Percentiles rank a stretch among this genome's conserved stretches.
Conservation (phyloP, 2,797 vertebrate species). For the Hafferia zeledoni region DNA sequence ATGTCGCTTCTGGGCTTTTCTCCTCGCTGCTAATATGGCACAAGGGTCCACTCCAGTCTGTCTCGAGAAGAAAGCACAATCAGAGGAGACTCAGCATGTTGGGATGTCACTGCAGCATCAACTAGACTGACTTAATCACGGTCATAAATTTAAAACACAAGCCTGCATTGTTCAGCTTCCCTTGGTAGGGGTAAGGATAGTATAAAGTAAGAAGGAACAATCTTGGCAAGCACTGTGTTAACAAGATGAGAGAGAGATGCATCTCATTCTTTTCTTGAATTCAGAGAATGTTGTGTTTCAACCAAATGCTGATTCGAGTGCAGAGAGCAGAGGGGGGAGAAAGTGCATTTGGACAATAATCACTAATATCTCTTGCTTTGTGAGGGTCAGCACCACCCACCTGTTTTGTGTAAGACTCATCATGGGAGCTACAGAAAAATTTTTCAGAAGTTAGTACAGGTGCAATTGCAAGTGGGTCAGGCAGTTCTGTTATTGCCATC, state of each 20-base stretch:
- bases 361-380: not conserved
- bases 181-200: not conserved
- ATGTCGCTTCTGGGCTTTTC: conserved; percentile 77
- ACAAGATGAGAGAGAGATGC: not conserved
- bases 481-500: not conserved
- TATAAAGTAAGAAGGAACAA: conserved; percentile 5
- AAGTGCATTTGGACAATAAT: not conserved
- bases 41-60: conserved; percentile 90
- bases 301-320: not conserved
- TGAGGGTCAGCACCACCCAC: conserved; percentile 31
- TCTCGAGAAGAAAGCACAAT: not conserved
- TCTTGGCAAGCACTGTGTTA: conserved; percentile 25
- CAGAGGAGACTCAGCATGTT: not conserved
- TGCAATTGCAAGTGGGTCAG: fast-evolving
- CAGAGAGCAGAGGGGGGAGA: not conserved
- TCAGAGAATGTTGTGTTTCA: not conserved
- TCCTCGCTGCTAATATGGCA: conserved; percentile 76
- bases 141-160: not conserved
- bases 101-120: not conserved
- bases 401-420: not conserved
- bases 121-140: not conserved
- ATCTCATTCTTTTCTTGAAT: not conserved
- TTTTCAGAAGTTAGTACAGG: conserved; percentile 6
- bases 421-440: conserved; percentile 49
- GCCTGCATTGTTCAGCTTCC: not conserved